Base-by-base conservation (phyloP, 2,113 vertebrate genomes). In the Plotosus lineatus region DNA sequence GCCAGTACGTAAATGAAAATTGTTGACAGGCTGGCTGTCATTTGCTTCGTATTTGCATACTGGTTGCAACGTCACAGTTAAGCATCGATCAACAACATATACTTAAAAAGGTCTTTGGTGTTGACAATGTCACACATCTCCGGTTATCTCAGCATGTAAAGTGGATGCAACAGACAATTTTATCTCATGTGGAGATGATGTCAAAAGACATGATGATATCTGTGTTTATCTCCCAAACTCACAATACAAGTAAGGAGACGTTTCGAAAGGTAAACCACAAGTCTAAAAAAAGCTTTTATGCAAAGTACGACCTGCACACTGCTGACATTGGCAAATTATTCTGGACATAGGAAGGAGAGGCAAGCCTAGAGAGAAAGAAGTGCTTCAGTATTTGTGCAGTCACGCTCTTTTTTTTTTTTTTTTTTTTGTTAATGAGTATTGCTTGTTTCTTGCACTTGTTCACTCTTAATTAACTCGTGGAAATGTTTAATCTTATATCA, bases 1-100 rank as follows among this genome's bases (percentile, higher is more conserved):
- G 2, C 31, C 7, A 61, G 28, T 36, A 60, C 31, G 38, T 31
- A 11, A 56, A 58, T 10, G 38, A 33, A 44, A n/a, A 1, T 12
- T 61, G 53, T 26, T 60, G 68, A 15, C 55, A 38, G 19, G 44
- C 55, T 50, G 19, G 44, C 28, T 55, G 19, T 80, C 69, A 74
- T 80, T 80, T 80, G 55, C 63, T 21, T 80, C 19, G 23, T 10
- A 28, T 80, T 80, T 80, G 56, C 79, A 80, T 80, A 36, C 44
- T 63, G 44, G 56, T 51, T 80, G 79, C 9, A 50, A 7, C 63
- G 17, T 40, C 68, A 46, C 26, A 48, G 78, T 66, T 79, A 69
- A n/a, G 38, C 66, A 68, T 19, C 19, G 21, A 23, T 79, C 40
- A 74, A 51, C 42, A 50, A 50, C 26, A 33, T n/a, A 14, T 17